Base-by-base conservation (phyloP, 2,888 invertebrate species). In the Tethea ocularis region DNA sequence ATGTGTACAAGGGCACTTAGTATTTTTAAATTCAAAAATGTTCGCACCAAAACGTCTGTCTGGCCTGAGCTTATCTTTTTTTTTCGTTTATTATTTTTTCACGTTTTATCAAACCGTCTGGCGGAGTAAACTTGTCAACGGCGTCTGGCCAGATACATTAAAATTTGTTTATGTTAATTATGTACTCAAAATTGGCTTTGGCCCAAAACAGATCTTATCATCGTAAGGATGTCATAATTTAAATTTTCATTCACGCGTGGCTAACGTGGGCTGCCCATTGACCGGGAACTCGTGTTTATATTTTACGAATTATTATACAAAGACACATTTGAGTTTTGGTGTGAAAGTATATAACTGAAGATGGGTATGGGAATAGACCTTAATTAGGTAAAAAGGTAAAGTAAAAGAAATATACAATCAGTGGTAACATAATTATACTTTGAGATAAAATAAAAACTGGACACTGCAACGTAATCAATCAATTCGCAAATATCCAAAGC, bases 91-190 rank as follows among this genome's bases (percentile, higher is more conserved):
- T 68, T 62, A 71, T 70, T 69, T 75, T 68, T 75, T 60, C 63
- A 66, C 68, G 65, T 77, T 78, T 71, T 73, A 73, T 71, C 68
- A 62, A 62, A 70, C 67, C 64, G 83, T 83, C 79, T 83, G 85
- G 80, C 70, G 67, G 74, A 75, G 80, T 87, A 83, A 83, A 86
- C 71, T 75, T 88, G 85, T 89, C 89, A 84, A 65, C 87, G 70
- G 57, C 68, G 89, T 87, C 88, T 88, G 85, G 81, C 68, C 72
- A 64, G 64, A 69, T 68, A 75, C 80, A 82, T 87, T 82, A 80
- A 68, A 64, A 62, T 46, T 77, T 83, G 82, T 89, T 88, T 89
- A 89, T 87, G 71, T 64, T 64, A 71, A 70, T 68, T 69, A 69
- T 67, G 69, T 69, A 72, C 77, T 76, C 76, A 76, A 78, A 78